Evolutionary conservation across 2,888 invertebrate genomes (phyloP).

Genomic region (Thalpophila matura): DNA sequence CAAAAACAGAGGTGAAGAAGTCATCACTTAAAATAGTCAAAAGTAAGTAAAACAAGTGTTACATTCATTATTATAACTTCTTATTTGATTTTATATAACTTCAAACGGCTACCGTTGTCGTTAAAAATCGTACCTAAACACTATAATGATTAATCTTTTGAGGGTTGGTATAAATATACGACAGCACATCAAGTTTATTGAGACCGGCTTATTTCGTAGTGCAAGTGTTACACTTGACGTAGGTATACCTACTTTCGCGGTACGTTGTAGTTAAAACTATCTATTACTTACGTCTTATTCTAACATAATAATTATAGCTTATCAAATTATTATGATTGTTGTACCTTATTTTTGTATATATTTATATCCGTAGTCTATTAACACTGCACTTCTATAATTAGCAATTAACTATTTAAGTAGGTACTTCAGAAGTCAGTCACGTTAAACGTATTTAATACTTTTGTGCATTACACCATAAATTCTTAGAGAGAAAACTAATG

Average conservation of each 20-base stretch:
- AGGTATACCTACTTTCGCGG: not conserved
- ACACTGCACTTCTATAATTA: not conserved
- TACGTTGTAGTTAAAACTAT: constrained; percentile 10
- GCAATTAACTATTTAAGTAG: constrained; percentile 3
- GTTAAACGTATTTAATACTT: constrained; percentile 21
- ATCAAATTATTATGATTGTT: constrained; percentile 5
- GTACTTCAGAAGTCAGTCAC: constrained; percentile 22
- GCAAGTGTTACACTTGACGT: not conserved
- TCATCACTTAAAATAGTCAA: constrained; percentile 22
- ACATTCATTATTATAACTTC: constrained; percentile 14
- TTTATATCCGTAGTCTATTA: not conserved
- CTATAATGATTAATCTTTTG: not conserved
- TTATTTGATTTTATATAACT: constrained; percentile 4
- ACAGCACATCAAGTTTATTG: constrained; percentile 7
- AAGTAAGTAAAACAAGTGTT: constrained; percentile 23
- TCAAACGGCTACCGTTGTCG: constrained; percentile 8
- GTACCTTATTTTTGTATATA: constrained; percentile 7
- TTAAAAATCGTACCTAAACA: constrained; percentile 9
- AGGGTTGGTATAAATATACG: constrained; percentile 2
- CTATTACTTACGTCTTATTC: constrained; percentile 10
- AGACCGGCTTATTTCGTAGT: constrained; percentile 1
- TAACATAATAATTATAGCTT: constrained; percentile 8
- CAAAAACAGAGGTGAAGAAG: constrained; percentile 13
- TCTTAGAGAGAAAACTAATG: constrained; percentile 15
- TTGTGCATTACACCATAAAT: constrained; percentile 13